Percentiles rank a stretch among this genome's conserved stretches.
Conservation (phyloP, 1,140 invertebrate species). For the Leptoteleia sp. region DNA sequence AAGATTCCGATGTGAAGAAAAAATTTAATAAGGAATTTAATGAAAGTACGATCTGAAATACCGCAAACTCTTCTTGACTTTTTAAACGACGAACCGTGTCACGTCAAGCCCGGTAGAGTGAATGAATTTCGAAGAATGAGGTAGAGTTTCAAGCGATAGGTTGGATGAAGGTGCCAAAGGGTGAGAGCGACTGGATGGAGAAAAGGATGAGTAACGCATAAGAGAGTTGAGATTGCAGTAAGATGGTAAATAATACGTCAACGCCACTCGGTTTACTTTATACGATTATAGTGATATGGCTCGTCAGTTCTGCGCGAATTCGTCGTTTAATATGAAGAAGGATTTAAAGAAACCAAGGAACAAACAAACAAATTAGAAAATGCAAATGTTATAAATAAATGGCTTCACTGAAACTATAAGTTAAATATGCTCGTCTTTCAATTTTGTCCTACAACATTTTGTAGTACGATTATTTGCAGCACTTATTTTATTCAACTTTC, state of each 20-base stretch:
- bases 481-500: too few species aligned
- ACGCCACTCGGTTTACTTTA: conserved; percentile 75
- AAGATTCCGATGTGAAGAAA: conserved; percentile 49
- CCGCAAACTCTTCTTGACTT: conserved; percentile 61
- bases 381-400: too few species aligned
- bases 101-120: conserved; percentile 55
- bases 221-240: conserved; percentile 74
- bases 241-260: conserved; percentile 78
- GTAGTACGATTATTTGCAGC: too few species aligned
- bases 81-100: conserved; percentile 66
- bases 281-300: conserved; percentile 57
- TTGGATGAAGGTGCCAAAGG: conserved; percentile 48
- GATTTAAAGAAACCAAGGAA: conserved; percentile 25
- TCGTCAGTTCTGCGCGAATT: conserved; percentile 31
- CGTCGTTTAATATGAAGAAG: conserved; percentile 49
- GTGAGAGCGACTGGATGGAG: conserved; percentile 40
- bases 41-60: conserved; percentile 58
- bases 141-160: conserved; percentile 62
- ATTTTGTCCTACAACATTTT: too few species aligned
- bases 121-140: conserved; percentile 66
- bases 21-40: conserved; percentile 66
- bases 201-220: conserved; percentile 61
- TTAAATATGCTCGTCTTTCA: too few species aligned
- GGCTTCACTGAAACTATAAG: too few species aligned
- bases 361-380: too few species aligned